Evolutionary conservation across 1,140 invertebrate species (phyloP).

Genomic region (Campoletis sonorensis): DNA sequence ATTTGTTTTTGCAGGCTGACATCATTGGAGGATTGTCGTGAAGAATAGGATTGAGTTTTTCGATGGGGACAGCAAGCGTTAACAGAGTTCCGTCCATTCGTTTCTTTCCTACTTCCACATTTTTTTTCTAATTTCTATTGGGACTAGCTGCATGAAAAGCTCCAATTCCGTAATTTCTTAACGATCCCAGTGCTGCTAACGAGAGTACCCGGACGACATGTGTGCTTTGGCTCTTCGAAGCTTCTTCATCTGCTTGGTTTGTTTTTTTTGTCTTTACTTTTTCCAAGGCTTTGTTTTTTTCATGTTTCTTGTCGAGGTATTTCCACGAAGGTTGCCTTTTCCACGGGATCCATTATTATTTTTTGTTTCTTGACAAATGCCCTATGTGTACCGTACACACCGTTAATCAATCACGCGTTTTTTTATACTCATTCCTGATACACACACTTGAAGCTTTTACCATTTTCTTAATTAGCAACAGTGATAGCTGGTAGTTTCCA

Average conservation of each 20-base stretch:
- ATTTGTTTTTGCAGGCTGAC: constrained; percentile 1
- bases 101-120: constrained; percentile 33
- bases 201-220: constrained; percentile 14
- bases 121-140: constrained; percentile 6
- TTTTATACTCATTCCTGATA: not conserved
- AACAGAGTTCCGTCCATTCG: constrained; percentile 39
- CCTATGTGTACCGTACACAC: not conserved
- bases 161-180: constrained; percentile 58
- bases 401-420: not conserved
- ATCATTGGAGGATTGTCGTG: constrained; percentile 36
- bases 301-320: too few species aligned
- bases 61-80: constrained; percentile 39
- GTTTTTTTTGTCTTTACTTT: constrained; percentile 44
- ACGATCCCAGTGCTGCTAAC: constrained; percentile 54
- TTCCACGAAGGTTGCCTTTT: not conserved
- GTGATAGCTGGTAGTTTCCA: constrained; percentile 11
- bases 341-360: not conserved
- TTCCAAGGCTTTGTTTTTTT: not conserved
- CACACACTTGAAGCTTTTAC: not conserved
- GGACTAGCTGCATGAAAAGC: constrained; percentile 40
- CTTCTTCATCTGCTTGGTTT: not conserved
- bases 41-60: constrained; percentile 48
- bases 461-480: not conserved
- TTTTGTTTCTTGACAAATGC: constrained; percentile 20
- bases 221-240: constrained; percentile 22